Conservation (phyloP, 2,113 vertebrate species). For the Tichodroma muraria region DNA sequence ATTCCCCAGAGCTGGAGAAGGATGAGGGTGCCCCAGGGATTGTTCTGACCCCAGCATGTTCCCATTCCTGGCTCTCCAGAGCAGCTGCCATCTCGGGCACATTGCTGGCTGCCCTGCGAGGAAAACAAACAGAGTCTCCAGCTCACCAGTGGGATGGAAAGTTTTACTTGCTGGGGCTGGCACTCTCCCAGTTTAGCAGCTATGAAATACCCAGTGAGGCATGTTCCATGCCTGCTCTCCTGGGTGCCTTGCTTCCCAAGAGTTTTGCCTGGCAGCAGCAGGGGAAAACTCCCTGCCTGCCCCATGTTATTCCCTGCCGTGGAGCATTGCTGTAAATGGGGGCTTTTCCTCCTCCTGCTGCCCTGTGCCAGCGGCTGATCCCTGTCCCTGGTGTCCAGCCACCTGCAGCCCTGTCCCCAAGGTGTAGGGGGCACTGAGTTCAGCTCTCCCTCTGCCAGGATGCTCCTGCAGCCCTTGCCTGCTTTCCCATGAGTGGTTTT, state of each 20-base stretch:
- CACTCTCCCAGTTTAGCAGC: neutral
- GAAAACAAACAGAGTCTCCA: constrained; percentile 33
- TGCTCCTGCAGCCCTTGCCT: neutral
- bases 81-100: neutral
- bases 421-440: neutral
- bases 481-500: neutral
- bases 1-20: neutral
- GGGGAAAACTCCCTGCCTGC: neutral
- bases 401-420: neutral
- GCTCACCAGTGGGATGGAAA: neutral
- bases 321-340: fast-evolving
- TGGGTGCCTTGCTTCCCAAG: neutral
- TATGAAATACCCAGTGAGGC: neutral
- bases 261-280: neutral
- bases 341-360: neutral
- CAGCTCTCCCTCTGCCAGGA: neutral
- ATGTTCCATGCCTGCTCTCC: fast-evolving
- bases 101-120: neutral
- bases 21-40: neutral
- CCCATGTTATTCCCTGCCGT: neutral
- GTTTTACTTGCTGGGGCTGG: constrained; percentile 26
- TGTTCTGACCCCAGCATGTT: fast-evolving
- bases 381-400: fast-evolving
- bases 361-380: neutral
- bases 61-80: neutral